Evolutionary conservation across 2,797 vertebrate species (phyloP), one percentile per base, ranked within the genome.

Genomic region (Anniella stebbinsi): DNA sequence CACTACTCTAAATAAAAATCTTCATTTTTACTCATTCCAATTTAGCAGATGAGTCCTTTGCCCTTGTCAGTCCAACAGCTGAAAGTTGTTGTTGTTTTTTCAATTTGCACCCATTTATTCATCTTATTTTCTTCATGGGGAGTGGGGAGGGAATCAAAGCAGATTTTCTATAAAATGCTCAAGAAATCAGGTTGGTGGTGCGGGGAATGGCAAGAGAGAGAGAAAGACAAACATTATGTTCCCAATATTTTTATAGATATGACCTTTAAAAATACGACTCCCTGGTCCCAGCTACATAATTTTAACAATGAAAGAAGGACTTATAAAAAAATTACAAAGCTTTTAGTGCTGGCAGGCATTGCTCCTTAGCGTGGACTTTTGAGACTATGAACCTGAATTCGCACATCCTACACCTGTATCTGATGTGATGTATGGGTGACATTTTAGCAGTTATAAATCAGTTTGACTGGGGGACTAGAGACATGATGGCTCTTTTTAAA

Each of bases 371-470:
- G 66, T 36, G 63, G 17, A 3, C 6, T 6, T 45, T 45, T 45
- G 45, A 45, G 60, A 5, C 28, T 45, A 13, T 23, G 45, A 11
- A 78, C 88, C 28, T 23, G 77, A 15, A 36, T n/a, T 84, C 70
- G 45, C 67, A 18, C 11, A 28, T 81, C 28, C 30, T 38, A 48
- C 54, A 60, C 48, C 28, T 0, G 2, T 48, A 18, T 28, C 66
- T 70, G 45, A 54, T 0, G 0, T 41, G 84, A 84, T 38, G 36
- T 73, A 85, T 15, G 10, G 0, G 5, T 88, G 89, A 75, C 90
- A 88, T 89, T 93, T 93, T 90, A 69, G 80, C 77, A 28, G 25
- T 66, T 33, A n/a, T 93, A 89, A 92, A 94, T 92, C 51, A 93
- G 76, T 90, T 88, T 69, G 77, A 89, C 80, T 78, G 33, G 69